These are phyloP conservation scores for Acanthiza pusilla DNA, from an alignment of 2,797 vertebrate genomes.

Conservation along the genomic window DNA sequence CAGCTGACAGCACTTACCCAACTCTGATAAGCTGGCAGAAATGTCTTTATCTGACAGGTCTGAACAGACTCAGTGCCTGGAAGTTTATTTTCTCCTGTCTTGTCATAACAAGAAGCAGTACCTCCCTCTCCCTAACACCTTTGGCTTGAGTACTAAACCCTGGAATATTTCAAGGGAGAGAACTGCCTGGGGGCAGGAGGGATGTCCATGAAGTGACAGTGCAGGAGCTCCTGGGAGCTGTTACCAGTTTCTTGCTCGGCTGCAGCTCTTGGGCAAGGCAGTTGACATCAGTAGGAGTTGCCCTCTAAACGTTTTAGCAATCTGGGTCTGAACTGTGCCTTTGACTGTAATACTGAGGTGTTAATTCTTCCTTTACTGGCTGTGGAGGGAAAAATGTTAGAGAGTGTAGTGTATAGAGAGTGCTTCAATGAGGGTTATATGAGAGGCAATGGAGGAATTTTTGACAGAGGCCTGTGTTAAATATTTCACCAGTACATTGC, in stretches of 20 bases:
- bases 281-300: neutral
- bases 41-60: neutral
- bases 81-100: neutral
- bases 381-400: neutral
- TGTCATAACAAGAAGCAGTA: neutral
- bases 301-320: neutral
- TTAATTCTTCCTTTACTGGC: neutral
- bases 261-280: neutral
- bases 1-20: neutral
- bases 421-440: neutral
- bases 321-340: neutral
- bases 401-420: neutral
- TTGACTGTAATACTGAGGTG: neutral
- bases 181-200: neutral
- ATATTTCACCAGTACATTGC: neutral
- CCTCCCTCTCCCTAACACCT: neutral
- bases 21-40: neutral
- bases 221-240: neutral
- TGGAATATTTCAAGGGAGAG: neutral
- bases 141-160: neutral
- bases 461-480: neutral
- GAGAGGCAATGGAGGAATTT: neutral
- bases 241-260: neutral
- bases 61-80: neutral
- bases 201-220: neutral